These are phyloP conservation scores for Chloropsis cyanopogon DNA, from an alignment of 2,113 vertebrate genomes.

Conservation along the genomic window DNA sequence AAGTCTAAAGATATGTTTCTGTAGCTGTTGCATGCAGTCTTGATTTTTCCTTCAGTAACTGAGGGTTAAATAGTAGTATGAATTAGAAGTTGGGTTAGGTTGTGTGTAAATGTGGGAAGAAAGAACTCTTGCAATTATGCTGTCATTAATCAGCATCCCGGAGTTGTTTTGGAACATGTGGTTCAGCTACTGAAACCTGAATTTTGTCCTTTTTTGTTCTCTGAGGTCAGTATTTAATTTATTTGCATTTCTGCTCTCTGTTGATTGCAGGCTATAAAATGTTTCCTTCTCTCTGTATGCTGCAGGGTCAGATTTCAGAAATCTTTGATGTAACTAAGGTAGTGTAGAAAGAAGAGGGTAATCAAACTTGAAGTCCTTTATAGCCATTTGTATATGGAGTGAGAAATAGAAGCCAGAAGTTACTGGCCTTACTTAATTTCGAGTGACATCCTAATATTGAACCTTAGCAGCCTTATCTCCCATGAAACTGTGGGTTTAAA, in stretches of 20 bases:
- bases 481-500: background rate
- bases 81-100: background rate
- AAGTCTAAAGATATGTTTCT: background rate
- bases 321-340: background rate
- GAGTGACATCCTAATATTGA: background rate
- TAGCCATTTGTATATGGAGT: background rate
- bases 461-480: background rate
- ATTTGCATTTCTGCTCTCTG: background rate
- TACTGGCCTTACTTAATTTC: background rate
- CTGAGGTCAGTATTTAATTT: background rate
- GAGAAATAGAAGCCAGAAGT: background rate
- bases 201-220: background rate
- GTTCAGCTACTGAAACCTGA: background rate
- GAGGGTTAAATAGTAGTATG: background rate
- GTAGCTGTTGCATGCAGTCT: background rate
- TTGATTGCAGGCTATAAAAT: background rate
- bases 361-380: background rate
- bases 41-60: background rate
- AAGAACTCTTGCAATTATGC: background rate
- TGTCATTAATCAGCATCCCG: background rate
- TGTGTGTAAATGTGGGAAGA: background rate
- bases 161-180: background rate
- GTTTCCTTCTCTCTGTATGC: background rate
- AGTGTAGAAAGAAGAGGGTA: background rate
- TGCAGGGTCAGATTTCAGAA: background rate